A percentile compares a stretch with the other conserved stretches of the same genome.
phyloP scores from a whole-genome alignment of 2,888 invertebrate species.

The Chymomyza amoena region DNA sequence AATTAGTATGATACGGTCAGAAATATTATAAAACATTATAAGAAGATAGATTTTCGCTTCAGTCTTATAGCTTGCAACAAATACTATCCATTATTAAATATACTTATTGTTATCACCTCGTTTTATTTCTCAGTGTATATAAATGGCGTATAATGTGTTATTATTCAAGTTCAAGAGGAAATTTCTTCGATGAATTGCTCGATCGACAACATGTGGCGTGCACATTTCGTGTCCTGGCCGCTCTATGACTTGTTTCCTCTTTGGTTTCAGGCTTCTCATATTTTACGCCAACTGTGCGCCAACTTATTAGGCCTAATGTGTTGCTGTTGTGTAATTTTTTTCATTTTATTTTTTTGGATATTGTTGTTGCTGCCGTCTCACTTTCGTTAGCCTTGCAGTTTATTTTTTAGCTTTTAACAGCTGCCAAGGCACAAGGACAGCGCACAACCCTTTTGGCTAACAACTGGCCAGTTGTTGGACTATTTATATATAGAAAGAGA shows the following conservation, averaged over 20 bases:
- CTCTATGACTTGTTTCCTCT: background rate
- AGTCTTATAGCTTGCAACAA: too few species aligned
- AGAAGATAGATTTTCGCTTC: too few species aligned
- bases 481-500: background rate
- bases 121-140: background rate
- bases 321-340: background rate
- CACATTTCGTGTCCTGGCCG: slow-evolving; percentile 15
- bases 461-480: slow-evolving; percentile 22
- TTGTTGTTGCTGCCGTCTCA: background rate
- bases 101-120: background rate
- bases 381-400: slow-evolving; percentile 14
- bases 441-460: slow-evolving; percentile 26
- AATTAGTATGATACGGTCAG: too few species aligned
- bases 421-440: slow-evolving; percentile 10
- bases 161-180: slow-evolving; percentile 33
- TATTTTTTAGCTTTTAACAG: slow-evolving; percentile 31
- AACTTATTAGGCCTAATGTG: slow-evolving; percentile 25
- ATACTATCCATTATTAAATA: too few species aligned
- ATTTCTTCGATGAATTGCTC: slow-evolving; percentile 40
- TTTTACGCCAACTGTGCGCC: slow-evolving; percentile 37
- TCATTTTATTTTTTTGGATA: slow-evolving; percentile 2
- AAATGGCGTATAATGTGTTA: background rate
- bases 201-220: slow-evolving; percentile 12
- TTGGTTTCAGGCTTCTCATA: slow-evolving; percentile 1
- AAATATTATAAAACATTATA: too few species aligned